These are phyloP conservation scores for Nomada fabriciana DNA, from an alignment of 2,888 invertebrate genomes.

Conservation along the genomic window DNA sequence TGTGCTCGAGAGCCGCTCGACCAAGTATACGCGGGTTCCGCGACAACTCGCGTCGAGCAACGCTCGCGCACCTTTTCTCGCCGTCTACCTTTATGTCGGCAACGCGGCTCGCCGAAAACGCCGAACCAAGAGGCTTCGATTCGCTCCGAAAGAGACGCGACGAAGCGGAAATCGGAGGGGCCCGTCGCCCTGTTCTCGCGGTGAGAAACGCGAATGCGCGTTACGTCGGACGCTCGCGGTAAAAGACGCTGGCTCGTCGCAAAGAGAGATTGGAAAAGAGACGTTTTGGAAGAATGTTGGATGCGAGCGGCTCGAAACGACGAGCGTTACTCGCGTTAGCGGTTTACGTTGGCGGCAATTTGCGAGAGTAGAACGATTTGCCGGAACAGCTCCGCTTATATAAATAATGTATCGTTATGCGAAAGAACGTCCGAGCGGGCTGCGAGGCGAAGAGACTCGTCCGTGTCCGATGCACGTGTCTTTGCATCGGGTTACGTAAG, in stretches of 20 bases:
- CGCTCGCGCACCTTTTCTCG: background rate
- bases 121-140: background rate
- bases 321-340: constrained; percentile 56
- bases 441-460: constrained; percentile 33
- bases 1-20: constrained; percentile 51
- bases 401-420: constrained; percentile 75
- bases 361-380: constrained; percentile 68
- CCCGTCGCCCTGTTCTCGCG: too few species aligned
- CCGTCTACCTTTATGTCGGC: too few species aligned
- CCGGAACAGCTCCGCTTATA: constrained; percentile 69
- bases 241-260: too few species aligned
- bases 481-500: constrained; percentile 67
- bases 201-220: too few species aligned
- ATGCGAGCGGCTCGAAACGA: constrained; percentile 16
- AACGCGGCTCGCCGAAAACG: background rate
- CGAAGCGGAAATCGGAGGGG: too few species aligned
- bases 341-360: constrained; percentile 63
- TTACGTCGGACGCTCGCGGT: too few species aligned
- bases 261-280: background rate
- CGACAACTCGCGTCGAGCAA: background rate
- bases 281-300: constrained; percentile 14
- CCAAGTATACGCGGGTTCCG: constrained; percentile 5
- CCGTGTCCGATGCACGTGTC: constrained; percentile 65
- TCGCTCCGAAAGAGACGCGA: background rate
- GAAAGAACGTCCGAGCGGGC: constrained; percentile 57